A percentile compares a stretch with the other conserved stretches of the same genome.
Conservation (phyloP, 2,113 vertebrate species). For the Bubalus kerabau region DNA sequence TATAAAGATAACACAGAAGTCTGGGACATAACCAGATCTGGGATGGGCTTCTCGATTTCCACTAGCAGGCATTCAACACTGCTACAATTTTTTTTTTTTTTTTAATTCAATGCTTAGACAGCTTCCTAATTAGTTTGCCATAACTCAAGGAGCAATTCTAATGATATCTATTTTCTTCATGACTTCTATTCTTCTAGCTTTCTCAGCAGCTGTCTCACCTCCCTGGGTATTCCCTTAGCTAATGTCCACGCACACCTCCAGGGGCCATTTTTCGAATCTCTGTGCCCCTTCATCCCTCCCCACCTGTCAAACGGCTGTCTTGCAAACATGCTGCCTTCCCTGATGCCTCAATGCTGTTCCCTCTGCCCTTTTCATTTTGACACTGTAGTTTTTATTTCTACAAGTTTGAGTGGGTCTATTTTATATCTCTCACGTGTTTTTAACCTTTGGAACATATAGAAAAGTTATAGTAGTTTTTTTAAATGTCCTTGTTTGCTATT, state of each 20-base stretch:
- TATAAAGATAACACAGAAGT: background rate
- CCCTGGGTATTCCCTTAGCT: background rate
- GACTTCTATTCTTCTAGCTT: background rate
- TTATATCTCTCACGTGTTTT: background rate
- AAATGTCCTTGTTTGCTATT: background rate
- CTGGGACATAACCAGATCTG: background rate
- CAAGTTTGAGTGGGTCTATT: background rate
- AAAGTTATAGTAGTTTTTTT: background rate
- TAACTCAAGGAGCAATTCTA: background rate
- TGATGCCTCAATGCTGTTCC: background rate
- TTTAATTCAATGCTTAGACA: background rate
- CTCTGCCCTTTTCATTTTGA: background rate
- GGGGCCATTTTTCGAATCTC: background rate
- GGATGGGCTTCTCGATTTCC: background rate
- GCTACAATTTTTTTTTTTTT: background rate
- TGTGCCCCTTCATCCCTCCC: background rate
- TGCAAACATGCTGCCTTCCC: background rate
- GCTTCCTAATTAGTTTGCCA: background rate
- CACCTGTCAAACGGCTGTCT: background rate
- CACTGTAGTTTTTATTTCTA: background rate
- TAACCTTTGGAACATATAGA: background rate
- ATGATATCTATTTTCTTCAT: background rate
- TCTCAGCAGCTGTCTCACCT: background rate
- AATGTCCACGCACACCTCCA: background rate
- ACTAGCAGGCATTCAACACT: background rate